phyloP scores from a whole-genome alignment of 2,113 vertebrate genomes.

The Sakesphorus luctuosus region DNA sequence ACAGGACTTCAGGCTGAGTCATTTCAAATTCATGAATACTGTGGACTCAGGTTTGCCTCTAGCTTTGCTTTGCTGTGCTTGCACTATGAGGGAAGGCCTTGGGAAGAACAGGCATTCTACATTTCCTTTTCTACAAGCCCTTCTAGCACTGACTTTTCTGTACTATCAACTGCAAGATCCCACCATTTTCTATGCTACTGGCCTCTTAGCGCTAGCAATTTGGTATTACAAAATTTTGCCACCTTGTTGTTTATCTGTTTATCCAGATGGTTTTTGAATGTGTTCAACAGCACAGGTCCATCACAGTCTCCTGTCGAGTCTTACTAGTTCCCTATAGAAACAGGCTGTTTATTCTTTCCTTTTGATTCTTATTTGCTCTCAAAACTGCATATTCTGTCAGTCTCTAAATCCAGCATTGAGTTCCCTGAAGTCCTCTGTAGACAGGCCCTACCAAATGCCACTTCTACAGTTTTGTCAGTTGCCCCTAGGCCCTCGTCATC shows the following conservation, averaged over 20 bases:
- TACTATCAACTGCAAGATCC: neutral
- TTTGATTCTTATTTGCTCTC: neutral
- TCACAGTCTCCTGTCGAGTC: neutral
- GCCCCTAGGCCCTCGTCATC: neutral
- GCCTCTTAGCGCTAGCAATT: neutral
- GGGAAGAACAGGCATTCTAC: neutral
- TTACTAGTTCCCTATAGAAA: neutral
- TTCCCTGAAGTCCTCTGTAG: neutral
- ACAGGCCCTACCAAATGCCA: neutral
- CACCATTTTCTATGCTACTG: neutral
- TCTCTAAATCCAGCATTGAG: neutral
- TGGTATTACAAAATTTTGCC: neutral
- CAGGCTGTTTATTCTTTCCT: neutral
- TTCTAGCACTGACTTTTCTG: neutral
- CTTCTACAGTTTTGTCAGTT: neutral
- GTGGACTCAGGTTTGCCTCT: neutral
- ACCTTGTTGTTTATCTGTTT: neutral
- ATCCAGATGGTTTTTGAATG: neutral
- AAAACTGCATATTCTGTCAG: neutral
- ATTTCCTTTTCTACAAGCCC: neutral
- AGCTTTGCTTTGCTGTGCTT: neutral
- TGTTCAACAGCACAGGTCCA: neutral
- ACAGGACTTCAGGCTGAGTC: neutral
- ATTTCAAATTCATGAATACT: neutral
- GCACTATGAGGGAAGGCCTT: neutral